A percentile compares a stretch with the other conserved stretches of the same genome.
phyloP scores from a whole-genome alignment of 2,113 vertebrate genomes.

The Cottus gobio region DNA sequence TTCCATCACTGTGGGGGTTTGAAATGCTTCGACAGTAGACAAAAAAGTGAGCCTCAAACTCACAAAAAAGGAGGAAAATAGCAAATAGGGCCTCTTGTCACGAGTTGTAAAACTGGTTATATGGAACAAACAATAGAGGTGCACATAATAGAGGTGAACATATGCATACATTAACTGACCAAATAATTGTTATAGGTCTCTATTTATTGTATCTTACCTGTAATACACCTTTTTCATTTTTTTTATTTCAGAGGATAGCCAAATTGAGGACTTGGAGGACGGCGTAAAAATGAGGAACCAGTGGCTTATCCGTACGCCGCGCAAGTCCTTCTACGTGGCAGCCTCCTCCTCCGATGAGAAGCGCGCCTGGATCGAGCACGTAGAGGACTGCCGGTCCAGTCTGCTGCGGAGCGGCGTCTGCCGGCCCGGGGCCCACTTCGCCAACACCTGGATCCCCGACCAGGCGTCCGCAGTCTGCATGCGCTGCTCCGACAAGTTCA shows the following conservation, averaged over 20 bases:
- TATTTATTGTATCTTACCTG: too few relatives aligned
- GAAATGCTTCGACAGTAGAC: neutral
- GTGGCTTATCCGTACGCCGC: conserved; percentile 92
- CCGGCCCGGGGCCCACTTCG: conserved; percentile 72
- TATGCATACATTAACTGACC: too few relatives aligned
- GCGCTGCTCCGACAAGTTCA: conserved; percentile 90
- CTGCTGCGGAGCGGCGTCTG: conserved; percentile 70
- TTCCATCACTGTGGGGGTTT: neutral
- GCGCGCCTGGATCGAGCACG: conserved; percentile 90
- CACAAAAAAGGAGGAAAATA: neutral
- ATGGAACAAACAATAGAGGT: too few relatives aligned
- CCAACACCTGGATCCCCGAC: conserved; percentile 90
- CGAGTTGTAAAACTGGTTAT: too few relatives aligned
- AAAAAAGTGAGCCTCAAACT: neutral
- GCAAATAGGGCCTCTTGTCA: too few relatives aligned
- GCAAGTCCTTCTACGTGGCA: conserved; percentile 91
- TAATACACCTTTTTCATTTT: neutral
- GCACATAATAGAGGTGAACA: too few relatives aligned
- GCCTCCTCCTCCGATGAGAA: conserved; percentile 88
- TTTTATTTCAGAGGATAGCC: conserved; percentile 83
- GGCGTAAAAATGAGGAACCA: conserved; percentile 87
- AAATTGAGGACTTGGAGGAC: conserved; percentile 86
- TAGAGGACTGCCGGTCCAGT: conserved; percentile 84
- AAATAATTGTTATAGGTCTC: too few relatives aligned
- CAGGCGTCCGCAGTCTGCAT: conserved; percentile 90